Percentiles rank a stretch among this genome's conserved stretches.
Conservation (phyloP, 2,888 invertebrate genomes). For the Andrena camellia region DNA sequence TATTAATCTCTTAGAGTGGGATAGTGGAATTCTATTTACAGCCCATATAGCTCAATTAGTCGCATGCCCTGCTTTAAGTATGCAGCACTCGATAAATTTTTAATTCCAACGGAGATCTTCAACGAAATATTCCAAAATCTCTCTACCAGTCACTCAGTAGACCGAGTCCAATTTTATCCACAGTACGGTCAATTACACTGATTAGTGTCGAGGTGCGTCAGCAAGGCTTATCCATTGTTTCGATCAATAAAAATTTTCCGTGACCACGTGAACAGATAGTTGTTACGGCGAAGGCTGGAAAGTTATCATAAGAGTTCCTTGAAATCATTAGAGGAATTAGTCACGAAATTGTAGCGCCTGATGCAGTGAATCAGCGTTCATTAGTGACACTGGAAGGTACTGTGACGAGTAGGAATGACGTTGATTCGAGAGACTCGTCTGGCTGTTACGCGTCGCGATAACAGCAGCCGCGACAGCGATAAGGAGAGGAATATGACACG, state of each 20-base stretch:
- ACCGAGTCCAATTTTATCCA: too few species aligned
- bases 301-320: not conserved
- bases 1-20: too few species aligned
- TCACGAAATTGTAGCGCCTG: slow-evolving; percentile 24
- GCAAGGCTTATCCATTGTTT: not conserved
- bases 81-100: too few species aligned
- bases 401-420: slow-evolving; percentile 39
- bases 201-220: not conserved
- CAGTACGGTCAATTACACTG: not conserved
- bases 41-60: too few species aligned
- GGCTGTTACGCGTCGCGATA: slow-evolving; percentile 43
- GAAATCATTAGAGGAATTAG: not conserved
- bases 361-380: slow-evolving; percentile 9
- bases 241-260: slow-evolving; percentile 9
- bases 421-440: not conserved
- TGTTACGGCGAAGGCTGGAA: not conserved
- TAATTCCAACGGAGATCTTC: not conserved
- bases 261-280: not conserved
- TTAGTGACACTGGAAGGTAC: slow-evolving; percentile 15
- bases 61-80: too few species aligned
- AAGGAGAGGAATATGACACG: slow-evolving; percentile 34
- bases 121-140: not conserved
- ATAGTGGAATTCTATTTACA: too few species aligned
- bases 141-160: too few species aligned
- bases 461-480: slow-evolving; percentile 32